Evolutionary conservation across 2,888 invertebrate genomes (phyloP).

Genomic region (Ormyrus pomaceus): DNA sequence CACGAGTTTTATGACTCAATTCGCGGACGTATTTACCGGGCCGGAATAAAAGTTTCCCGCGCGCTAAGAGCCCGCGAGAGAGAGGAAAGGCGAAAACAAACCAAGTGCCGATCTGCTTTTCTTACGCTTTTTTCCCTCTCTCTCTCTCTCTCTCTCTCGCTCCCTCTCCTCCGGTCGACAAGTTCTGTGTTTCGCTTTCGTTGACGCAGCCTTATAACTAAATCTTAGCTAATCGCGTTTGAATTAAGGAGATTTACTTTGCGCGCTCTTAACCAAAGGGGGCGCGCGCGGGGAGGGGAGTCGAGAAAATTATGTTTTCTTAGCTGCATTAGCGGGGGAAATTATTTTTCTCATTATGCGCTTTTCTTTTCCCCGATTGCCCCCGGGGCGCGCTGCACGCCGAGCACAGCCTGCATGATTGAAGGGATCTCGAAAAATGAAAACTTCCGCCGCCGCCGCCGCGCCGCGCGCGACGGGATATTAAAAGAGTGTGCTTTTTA

Average conservation of each 20-base stretch:
- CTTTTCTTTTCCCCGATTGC: conserved; percentile 7
- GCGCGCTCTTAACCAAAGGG: neutral
- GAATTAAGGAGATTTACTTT: conserved; percentile 31
- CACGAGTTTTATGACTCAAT: conserved; percentile 50
- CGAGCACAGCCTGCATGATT: too few species aligned
- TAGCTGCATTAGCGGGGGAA: neutral
- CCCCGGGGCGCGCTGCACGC: neutral
- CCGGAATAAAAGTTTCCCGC: conserved; percentile 56
- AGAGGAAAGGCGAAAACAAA: conserved; percentile 13
- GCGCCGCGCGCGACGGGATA: too few species aligned
- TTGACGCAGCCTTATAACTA: conserved; percentile 27
- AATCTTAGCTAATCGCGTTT: conserved; percentile 33
- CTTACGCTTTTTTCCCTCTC: neutral
- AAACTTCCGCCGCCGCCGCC: too few species aligned
- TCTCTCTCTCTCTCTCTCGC: neutral
- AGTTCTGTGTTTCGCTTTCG: conserved; percentile 26
- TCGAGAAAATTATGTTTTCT: conserved; percentile 16
- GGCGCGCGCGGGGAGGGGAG: too few species aligned
- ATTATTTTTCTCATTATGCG: conserved; percentile 21
- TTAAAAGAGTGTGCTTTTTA: too few species aligned
- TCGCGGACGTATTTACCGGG: conserved; percentile 53
- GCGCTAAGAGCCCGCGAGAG: conserved; percentile 12
- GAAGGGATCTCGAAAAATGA: too few species aligned
- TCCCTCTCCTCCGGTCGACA: neutral
- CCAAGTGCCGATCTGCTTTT: conserved; percentile 10